Base-by-base conservation (phyloP, 2,888 invertebrate genomes). In the Pterostichus madidus region DNA sequence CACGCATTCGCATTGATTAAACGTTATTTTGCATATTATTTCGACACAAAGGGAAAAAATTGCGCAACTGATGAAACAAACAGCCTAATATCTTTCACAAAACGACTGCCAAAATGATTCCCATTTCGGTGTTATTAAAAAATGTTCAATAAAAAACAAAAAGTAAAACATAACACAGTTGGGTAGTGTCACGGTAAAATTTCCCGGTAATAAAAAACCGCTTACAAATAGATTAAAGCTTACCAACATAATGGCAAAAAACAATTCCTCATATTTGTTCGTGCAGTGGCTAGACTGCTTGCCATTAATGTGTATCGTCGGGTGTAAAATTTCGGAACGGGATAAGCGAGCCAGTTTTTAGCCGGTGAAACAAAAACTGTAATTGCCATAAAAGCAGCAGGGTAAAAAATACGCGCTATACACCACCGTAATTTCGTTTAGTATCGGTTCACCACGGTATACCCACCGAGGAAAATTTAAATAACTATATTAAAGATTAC, bases 151-250 rank as follows among this genome's bases (percentile, higher is more conserved):
- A 8, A 39, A 39, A 71, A 44, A 71, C 24, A 68, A 39, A 71
- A 44, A 71, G 46, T 44, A 44, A 44, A 39, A 39, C 44, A 13
- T 44, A 64, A 11, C 64, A 35, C 64, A 64, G 64, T 35, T 35
- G 64, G n/a, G 39, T 2, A 17, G 68, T 71, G 44, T 71, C 39
- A 71, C 68, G 15, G 68, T 71, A 10, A 13, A 56, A 17, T 56
- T 56, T 56, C 15, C 17, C 13, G n/a, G 56, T 10, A 44, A 71
- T 71, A 71, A 71, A 71, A 71, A 71, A 71, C 17, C 68, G 68
- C 68, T 71, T 44, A 71, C 68, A 71, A 71, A 71, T 71, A 71
- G 68, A 71, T 71, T 71, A 71, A 71, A 71, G 68, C 68, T 71
- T 44, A 71, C 39, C 44, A 71, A 71, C 68, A 71, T 71, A 71